Base-by-base conservation (phyloP, 2,797 vertebrate species). In the Poecilia picta region DNA sequence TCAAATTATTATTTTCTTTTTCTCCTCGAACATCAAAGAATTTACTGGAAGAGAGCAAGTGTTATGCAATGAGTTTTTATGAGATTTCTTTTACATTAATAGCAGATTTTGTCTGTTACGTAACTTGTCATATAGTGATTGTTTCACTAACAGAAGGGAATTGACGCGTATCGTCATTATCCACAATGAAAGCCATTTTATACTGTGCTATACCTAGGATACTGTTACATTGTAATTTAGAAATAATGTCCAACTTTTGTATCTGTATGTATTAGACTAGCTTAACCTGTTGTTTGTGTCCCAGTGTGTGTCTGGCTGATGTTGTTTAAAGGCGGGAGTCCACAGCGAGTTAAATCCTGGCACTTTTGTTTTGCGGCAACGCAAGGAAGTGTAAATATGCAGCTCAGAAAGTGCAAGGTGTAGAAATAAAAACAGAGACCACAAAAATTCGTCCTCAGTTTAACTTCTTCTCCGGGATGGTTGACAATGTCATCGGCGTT, bases 71-170 rank as follows among this genome's bases (percentile, higher is more conserved):
- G 83, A 86, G 78, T 84, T 89, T 89, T 87, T 86, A 91, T 81
- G 85, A 85, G 83, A 88, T 89, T 92, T 94, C 79, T 93, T 94
- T 92, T 89, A 89, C 91, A 90, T 91, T 85, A 91, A 92, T 88
- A 91, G 86, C 92, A 91, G 91, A 94, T 92, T 89, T 85, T 64
- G 71, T 93, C 90, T 90, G 88, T 94, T 94, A 91, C 82, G 85
- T 87, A 93, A 92, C 90, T 85, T 87, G 84, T 94, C 85, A 81
- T 88, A 81, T 85, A 85, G 91, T 87, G 90, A 93, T 90, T 85
- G 80, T 91, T 92, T 93, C 89, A 89, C 85, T 85, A 80, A 92
- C 81, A 86, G 87, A 85, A 78, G 78, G 82, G 81, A 86, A 75
- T 53, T 75, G 73, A 87, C 20, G 8, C 90, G 75, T 86, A 76